Evolutionary conservation across 1,140 invertebrate genomes (phyloP).

Genomic region (Magallana gigas): DNA sequence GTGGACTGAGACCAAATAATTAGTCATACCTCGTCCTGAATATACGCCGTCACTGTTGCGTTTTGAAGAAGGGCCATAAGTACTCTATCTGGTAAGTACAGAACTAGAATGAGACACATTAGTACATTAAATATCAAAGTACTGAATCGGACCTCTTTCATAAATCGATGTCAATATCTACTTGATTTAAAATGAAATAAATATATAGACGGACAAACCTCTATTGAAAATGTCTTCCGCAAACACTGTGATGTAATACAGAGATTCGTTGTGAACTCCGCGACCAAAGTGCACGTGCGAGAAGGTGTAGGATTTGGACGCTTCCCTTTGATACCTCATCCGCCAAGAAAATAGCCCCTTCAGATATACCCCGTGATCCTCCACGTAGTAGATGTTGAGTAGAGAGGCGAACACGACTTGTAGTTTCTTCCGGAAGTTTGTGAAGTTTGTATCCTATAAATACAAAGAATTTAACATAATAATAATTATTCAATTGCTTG

Average conservation of each 20-base stretch:
- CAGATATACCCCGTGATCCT: neutral
- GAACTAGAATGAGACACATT: constrained; percentile 12
- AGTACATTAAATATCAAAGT: neutral
- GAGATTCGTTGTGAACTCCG: neutral
- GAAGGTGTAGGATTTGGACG: neutral
- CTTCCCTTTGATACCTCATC: neutral
- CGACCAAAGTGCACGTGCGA: constrained; percentile 4
- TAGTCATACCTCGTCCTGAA: neutral
- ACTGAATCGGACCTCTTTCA: too few species aligned
- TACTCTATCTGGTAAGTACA: constrained; percentile 25
- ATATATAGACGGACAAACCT: neutral
- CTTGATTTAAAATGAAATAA: too few species aligned
- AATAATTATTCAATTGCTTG: too few species aligned
- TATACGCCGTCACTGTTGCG: neutral
- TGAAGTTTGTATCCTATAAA: neutral
- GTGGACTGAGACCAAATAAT: too few species aligned
- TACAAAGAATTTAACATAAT: neutral
- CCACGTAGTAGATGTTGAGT: constrained; percentile 7
- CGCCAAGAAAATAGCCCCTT: neutral
- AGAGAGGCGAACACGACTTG: neutral
- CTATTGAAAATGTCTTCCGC: constrained; percentile 9
- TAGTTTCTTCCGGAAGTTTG: neutral
- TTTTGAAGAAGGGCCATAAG: neutral
- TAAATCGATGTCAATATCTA: too few species aligned
- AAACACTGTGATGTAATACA: constrained; percentile 11